Conservation (phyloP, 1,140 invertebrate genomes). For the Ostrea edulis region DNA sequence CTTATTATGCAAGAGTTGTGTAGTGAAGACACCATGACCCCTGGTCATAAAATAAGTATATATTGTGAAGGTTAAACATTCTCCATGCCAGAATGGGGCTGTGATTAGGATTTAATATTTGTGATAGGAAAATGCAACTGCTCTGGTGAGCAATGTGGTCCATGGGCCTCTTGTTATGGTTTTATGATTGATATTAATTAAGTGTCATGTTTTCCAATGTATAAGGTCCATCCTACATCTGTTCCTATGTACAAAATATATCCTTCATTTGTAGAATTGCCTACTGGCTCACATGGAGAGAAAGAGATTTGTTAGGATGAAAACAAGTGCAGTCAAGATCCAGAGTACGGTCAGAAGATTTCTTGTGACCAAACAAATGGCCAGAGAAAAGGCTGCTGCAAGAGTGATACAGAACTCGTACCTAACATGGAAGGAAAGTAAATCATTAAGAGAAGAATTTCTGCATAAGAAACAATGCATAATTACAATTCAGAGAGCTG, state of each 20-base stretch:
- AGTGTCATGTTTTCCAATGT: too few relatives aligned
- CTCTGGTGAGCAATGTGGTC: too few relatives aligned
- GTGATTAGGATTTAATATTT: too few relatives aligned
- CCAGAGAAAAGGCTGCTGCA: slow-evolving; percentile 32
- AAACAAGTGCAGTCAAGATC: slow-evolving; percentile 44
- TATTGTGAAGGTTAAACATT: too few relatives aligned
- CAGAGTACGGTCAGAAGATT: slow-evolving; percentile 63
- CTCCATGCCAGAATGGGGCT: too few relatives aligned
- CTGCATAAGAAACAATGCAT: not conserved
- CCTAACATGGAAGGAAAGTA: not conserved
- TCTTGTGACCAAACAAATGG: slow-evolving; percentile 12
- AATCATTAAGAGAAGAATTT: not conserved
- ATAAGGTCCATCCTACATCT: not conserved
- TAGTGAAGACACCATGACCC: too few relatives aligned
- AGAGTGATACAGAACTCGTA: slow-evolving; percentile 49
- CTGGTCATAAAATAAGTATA: too few relatives aligned
- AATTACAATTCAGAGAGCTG: not conserved
- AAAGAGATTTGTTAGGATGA: not conserved
- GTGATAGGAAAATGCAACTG: too few relatives aligned
- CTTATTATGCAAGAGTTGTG: too few relatives aligned
- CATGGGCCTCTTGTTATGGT: too few relatives aligned
- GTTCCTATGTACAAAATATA: not conserved
- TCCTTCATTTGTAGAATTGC: not conserved
- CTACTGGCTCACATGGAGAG: not conserved
- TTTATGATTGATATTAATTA: too few relatives aligned